Evolutionary conservation across 2,888 invertebrate genomes (phyloP).

Genomic region (Himalopsyche anomala): DNA sequence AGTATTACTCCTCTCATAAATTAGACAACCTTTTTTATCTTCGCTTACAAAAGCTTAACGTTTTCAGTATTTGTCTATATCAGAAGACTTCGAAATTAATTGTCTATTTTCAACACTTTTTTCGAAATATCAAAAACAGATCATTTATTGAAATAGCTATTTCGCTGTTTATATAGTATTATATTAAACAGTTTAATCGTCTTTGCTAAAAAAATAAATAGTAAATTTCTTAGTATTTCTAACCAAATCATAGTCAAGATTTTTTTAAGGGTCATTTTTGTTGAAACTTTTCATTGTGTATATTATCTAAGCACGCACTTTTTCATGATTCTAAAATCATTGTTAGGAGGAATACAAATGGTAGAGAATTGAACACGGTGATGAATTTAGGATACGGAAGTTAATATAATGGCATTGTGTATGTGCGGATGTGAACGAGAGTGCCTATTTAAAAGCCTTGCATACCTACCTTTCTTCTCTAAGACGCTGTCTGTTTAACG

Average conservation of each 20-base stretch:
- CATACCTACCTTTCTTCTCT: slow-evolving; percentile 10
- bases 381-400: slow-evolving; percentile 51
- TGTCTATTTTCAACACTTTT: too few relatives aligned
- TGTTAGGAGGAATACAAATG: slow-evolving; percentile 44
- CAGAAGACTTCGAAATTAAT: neutral
- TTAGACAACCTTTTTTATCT: slow-evolving; percentile 29
- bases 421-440: slow-evolving; percentile 47
- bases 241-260: too few relatives aligned
- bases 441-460: slow-evolving; percentile 39
- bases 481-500: slow-evolving; percentile 40
- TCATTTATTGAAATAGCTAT: too few relatives aligned
- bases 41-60: neutral
- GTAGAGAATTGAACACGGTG: slow-evolving; percentile 9
- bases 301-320: slow-evolving; percentile 39
- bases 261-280: too few relatives aligned
- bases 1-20: slow-evolving; percentile 19
- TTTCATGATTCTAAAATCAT: slow-evolving; percentile 36
- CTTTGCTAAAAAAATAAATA: too few relatives aligned
- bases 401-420: slow-evolving; percentile 55
- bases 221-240: too few relatives aligned
- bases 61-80: too few relatives aligned
- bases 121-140: too few relatives aligned
- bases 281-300: neutral
- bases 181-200: too few relatives aligned
- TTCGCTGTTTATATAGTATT: too few relatives aligned